Conservation (phyloP, 2,113 vertebrate genomes). For the Stegostoma tigrinum region DNA sequence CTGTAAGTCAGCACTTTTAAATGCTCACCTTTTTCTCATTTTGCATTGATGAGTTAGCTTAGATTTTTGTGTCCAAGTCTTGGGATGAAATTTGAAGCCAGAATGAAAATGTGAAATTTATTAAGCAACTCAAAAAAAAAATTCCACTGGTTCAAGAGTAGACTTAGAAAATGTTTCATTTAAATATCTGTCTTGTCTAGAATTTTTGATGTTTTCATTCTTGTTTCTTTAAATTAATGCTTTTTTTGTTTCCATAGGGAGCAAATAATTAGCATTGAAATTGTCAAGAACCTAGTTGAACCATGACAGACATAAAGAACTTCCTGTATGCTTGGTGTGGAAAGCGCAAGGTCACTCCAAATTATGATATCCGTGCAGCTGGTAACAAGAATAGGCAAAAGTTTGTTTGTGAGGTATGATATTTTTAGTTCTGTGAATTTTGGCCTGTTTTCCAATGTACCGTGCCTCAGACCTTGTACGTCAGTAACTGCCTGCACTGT, state of each 20-base stretch:
- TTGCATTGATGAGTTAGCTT: background rate
- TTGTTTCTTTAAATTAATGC: background rate
- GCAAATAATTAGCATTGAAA: background rate
- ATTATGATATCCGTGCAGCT: constrained; percentile 77
- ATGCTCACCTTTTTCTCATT: background rate
- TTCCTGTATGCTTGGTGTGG: constrained; percentile 93
- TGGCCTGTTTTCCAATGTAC: background rate
- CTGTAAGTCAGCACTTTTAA: background rate
- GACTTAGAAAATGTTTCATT: background rate
- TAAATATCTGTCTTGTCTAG: background rate
- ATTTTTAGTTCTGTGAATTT: background rate
- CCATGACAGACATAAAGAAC: constrained; percentile 91
- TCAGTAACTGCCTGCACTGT: background rate
- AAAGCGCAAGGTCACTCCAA: constrained; percentile 77
- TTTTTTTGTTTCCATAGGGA: background rate
- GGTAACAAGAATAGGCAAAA: constrained; percentile 88
- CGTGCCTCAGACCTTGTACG: background rate
- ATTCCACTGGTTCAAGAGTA: background rate
- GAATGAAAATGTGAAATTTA: background rate
- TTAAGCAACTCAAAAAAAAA: background rate
- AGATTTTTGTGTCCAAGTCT: background rate
- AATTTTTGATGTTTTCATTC: background rate
- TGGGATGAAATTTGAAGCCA: background rate
- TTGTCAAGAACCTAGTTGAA: background rate
- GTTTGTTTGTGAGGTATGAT: constrained; percentile 81